phyloP scores from a whole-genome alignment of 2,888 invertebrate species.

The Drosophila putrida region DNA sequence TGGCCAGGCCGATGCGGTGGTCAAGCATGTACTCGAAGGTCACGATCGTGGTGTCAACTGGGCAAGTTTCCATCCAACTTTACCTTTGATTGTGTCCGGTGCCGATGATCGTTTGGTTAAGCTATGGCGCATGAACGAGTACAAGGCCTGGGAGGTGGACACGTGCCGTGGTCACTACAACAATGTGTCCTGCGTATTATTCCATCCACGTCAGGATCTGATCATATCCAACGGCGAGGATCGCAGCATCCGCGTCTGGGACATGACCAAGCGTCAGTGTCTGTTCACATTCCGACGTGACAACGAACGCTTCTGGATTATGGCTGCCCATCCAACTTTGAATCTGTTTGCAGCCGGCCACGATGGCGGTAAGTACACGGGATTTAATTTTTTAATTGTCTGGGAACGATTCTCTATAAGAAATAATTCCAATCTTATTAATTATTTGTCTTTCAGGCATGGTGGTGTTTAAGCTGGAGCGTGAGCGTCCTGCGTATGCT shows the following conservation, averaged over 20 bases:
- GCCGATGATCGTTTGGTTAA: constrained; percentile 99
- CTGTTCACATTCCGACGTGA: constrained; percentile 97
- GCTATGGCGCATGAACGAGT: constrained; percentile 99
- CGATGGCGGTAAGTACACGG: constrained; percentile 94
- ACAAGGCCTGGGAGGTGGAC: constrained; percentile 99
- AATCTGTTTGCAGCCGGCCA: constrained; percentile 99
- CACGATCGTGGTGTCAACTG: constrained; percentile 99
- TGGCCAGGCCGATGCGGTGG: constrained; percentile 96
- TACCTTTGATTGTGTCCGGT: constrained; percentile 98
- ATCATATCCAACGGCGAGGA: constrained; percentile 99
- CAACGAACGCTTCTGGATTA: constrained; percentile 98
- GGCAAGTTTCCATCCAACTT: constrained; percentile 97
- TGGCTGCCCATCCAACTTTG: constrained; percentile 96
- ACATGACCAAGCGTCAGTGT: constrained; percentile 97
- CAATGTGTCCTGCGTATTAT: constrained; percentile 98
- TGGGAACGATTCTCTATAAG: no score
- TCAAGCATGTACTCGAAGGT: constrained; percentile 95
- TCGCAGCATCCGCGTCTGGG: constrained; percentile 99
- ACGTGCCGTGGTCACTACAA: constrained; percentile 99
- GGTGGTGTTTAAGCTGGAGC: constrained; percentile 90
- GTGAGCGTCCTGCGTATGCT: constrained; percentile 98
- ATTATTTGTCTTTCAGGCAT: constrained; percentile 74
- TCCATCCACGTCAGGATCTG: constrained; percentile 98
- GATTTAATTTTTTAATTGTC: no score
- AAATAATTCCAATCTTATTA: not conserved